Percentiles rank a stretch among this genome's conserved stretches.
Conservation (phyloP, 1,140 invertebrate genomes). For the Cotesia typhae region DNA sequence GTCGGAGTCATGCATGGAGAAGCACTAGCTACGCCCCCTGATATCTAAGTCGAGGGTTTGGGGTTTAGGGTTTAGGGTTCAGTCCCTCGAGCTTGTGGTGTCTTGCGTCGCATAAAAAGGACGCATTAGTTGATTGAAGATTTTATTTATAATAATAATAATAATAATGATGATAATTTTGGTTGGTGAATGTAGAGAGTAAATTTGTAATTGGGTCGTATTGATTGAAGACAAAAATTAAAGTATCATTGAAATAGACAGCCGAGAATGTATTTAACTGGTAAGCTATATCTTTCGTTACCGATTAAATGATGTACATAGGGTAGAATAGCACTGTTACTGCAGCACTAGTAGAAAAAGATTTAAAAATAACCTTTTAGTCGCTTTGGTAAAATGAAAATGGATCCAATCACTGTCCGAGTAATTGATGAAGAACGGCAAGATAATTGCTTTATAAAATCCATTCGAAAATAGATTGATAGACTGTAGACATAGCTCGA, state of each 20-base stretch:
- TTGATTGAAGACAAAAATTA: no score
- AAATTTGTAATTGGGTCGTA: no score
- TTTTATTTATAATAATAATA: conserved; percentile 15
- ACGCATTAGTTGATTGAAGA: conserved; percentile 46
- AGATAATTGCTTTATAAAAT: conserved; percentile 34
- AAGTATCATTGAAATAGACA: no score
- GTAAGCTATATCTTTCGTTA: no score
- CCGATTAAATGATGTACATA: no score
- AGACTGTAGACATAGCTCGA: conserved; percentile 9
- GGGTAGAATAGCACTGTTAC: no score
- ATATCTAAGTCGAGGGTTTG: conserved; percentile 12
- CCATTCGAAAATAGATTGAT: conserved; percentile 33
- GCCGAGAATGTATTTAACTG: no score
- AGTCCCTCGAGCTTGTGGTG: conserved; percentile 10
- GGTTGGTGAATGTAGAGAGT: no score
- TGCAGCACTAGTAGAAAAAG: no score
- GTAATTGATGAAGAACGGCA: conserved; percentile 30
- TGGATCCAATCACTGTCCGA: conserved; percentile 30
- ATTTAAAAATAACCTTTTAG: conserved; percentile 18
- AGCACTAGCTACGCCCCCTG: not conserved
- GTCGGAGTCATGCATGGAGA: conserved; percentile 24
- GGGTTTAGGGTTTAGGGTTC: not conserved
- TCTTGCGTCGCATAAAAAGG: not conserved
- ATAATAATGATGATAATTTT: no score
- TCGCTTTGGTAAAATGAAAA: conserved; percentile 13